A percentile compares a stretch with the other conserved stretches of the same genome.
These are phyloP conservation scores for Steromphala cineraria DNA, from an alignment of 2,888 invertebrate genomes.

Conservation along the genomic window DNA sequence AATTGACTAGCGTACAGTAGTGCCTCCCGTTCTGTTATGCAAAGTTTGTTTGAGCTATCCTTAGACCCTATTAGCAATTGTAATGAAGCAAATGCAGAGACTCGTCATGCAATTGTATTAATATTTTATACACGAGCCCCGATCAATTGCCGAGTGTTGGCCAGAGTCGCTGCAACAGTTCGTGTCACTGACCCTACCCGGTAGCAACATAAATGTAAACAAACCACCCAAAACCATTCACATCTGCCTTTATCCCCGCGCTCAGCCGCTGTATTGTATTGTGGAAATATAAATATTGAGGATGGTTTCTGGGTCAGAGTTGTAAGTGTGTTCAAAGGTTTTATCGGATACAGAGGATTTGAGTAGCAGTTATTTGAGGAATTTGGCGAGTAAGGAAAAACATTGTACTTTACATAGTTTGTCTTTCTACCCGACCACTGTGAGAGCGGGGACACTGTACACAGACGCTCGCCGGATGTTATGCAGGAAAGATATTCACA, in stretches of 20 bases:
- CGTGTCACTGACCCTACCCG: not conserved
- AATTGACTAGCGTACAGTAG: slow-evolving; percentile 1
- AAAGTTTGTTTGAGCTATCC: slow-evolving; percentile 53
- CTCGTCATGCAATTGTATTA: slow-evolving; percentile 57
- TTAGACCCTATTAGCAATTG: slow-evolving; percentile 57
- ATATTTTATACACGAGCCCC: slow-evolving; percentile 56
- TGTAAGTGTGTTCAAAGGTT: not conserved
- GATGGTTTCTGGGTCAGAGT: not conserved
- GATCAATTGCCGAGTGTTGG: slow-evolving; percentile 42
- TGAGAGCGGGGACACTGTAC: too few species aligned
- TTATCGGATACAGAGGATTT: not conserved
- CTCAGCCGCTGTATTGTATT: not conserved
- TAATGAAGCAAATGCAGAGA: slow-evolving; percentile 48
- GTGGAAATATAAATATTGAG: not conserved
- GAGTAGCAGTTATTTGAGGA: not conserved
- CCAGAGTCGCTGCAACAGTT: not conserved
- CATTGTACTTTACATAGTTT: not conserved
- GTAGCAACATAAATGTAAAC: not conserved
- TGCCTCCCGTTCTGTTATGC: slow-evolving; percentile 47
- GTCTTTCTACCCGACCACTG: not conserved
- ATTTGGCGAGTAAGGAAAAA: slow-evolving; percentile 1
- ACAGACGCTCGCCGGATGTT: too few species aligned
- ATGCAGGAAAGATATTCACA: too few species aligned
- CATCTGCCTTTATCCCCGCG: not conserved
- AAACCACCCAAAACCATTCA: not conserved